Evolutionary conservation across 2,113 vertebrate species (phyloP), one percentile per base, ranked within the genome.

Genomic region (Athene cunicularia): DNA sequence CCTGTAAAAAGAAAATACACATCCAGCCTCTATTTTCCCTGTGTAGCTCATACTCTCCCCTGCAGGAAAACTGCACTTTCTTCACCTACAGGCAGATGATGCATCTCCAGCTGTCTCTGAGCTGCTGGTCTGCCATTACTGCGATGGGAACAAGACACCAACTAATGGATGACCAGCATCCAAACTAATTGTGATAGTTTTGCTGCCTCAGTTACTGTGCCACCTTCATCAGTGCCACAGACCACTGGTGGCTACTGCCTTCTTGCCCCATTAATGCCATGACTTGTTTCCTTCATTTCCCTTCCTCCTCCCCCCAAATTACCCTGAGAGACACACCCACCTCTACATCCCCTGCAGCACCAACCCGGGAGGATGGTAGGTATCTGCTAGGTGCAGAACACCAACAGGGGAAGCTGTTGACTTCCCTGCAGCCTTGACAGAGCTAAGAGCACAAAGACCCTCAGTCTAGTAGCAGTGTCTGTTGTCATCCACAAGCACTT

Each of bases 61-160:
- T 14, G 10, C 4, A 74, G 35, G 64, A 82, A 80, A 55, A 35
- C 13, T 21, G 1, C 1, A 0, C 0, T 3, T 53, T 58, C 35
- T 49, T 91, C 75, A 64, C 39, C 27, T 10, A 7, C 26, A 64
- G 0, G 2, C 9, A 71, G 32, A 30, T 19, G 6, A 20, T 81
- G 35, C 27, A 45, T 6, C 41, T 41, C 30, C 9, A 27, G n/a
- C 37, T 82, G 18, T 11, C 52, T 58, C 86, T 63, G 62, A 80
- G 20, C 53, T 37, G 56, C 35, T 79, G 33, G 18, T 24, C 43
- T 56, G 52, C n/a, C n/a, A 8, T 39, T 58, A 33, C 26, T 11
- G 12, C 37, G 52, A 41, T 14, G 3, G 22, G 33, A 80, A 47
- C 8, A 80, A 47, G 75, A 33, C 13, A 47, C 2, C 1, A 0